Percentiles rank a stretch among this genome's conserved stretches.
These are phyloP conservation scores for Cepphus grylle DNA, from an alignment of 2,113 vertebrate species.

Conservation along the genomic window DNA sequence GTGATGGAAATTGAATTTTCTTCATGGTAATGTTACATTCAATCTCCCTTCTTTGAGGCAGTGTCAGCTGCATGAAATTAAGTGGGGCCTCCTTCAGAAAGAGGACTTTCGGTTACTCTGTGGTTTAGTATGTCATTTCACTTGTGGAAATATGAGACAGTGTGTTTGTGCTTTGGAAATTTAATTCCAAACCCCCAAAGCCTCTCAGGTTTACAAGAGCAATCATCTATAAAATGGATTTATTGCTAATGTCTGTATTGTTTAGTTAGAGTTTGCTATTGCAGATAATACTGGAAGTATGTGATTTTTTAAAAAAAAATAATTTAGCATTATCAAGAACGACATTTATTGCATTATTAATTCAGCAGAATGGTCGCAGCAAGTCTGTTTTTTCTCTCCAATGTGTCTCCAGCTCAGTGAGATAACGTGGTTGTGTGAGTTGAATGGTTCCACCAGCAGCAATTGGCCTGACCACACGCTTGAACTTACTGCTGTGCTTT, in stretches of 20 bases:
- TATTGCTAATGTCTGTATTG: neutral
- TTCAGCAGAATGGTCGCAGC: neutral
- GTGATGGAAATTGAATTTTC: neutral
- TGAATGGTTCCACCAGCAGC: neutral
- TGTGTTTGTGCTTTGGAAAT: neutral
- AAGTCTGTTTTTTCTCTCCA: neutral
- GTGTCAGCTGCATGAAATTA: neutral
- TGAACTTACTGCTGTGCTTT: neutral
- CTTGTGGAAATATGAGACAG: neutral
- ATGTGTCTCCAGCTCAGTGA: neutral
- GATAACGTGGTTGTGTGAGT: neutral
- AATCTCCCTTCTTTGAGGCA: neutral
- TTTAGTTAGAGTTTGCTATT: neutral
- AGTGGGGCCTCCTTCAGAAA: neutral
- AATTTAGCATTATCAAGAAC: neutral
- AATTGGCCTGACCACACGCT: neutral
- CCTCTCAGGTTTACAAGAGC: neutral
- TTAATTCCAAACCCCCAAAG: neutral
- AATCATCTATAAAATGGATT: neutral
- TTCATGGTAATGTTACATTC: neutral
- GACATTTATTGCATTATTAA: neutral
- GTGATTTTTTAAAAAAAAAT: neutral
- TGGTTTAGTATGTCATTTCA: neutral
- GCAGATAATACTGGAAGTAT: neutral
- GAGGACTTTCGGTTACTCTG: neutral